A percentile compares a stretch with the other conserved stretches of the same genome.
Conservation (phyloP, 2,888 invertebrate species). For the Tigriopus californicus region DNA sequence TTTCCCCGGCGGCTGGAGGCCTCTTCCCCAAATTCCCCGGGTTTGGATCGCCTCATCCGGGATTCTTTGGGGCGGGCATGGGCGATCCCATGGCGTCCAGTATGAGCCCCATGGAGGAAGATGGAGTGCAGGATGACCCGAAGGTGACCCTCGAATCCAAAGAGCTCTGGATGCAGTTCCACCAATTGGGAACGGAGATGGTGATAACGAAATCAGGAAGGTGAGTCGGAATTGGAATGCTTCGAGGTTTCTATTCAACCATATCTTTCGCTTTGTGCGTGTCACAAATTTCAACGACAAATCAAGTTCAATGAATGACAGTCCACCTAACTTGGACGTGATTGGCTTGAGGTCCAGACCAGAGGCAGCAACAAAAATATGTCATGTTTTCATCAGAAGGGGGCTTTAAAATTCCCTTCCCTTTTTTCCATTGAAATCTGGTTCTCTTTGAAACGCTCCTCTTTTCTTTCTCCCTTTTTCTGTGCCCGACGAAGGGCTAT, state of each 20-base stretch:
- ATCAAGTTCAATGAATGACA: background rate
- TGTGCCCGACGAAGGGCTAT: no score
- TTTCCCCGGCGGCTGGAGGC: slow-evolving; percentile 19
- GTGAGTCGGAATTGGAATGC: slow-evolving; percentile 39
- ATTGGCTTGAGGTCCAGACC: no score
- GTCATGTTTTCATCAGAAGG: no score
- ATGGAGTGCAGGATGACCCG: slow-evolving; percentile 92
- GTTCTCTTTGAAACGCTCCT: background rate
- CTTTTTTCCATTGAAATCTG: no score
- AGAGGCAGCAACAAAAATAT: no score
- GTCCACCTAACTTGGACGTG: background rate
- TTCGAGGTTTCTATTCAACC: background rate
- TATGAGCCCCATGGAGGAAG: slow-evolving; percentile 50
- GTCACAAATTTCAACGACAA: background rate
- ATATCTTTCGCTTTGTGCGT: background rate
- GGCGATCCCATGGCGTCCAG: background rate
- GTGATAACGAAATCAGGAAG: slow-evolving; percentile 99
- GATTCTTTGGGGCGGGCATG: slow-evolving; percentile 6
- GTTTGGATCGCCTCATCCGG: background rate
- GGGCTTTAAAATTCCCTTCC: no score
- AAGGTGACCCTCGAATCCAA: slow-evolving; percentile 96
- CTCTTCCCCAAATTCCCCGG: slow-evolving; percentile 17
- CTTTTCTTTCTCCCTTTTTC: background rate
- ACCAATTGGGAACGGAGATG: slow-evolving; percentile 97
- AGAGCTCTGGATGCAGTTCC: slow-evolving; percentile 97